Evolutionary conservation across 2,113 vertebrate genomes (phyloP).

Genomic region (Haliaeetus leucogaster): DNA sequence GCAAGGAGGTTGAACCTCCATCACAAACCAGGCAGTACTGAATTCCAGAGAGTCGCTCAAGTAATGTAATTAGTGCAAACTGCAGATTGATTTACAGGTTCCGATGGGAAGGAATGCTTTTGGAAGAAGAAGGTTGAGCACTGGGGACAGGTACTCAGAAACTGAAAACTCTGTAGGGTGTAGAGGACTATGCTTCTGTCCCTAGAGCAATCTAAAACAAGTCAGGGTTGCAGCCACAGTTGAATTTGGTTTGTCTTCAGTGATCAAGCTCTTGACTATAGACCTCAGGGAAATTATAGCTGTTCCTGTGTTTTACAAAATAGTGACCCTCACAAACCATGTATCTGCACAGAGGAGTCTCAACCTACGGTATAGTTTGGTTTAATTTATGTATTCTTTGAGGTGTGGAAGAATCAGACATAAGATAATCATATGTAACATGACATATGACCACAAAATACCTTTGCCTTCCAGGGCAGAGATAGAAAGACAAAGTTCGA

Average conservation of each 20-base stretch:
- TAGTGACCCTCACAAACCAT: neutral
- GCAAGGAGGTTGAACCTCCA: neutral
- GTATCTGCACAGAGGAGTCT: neutral
- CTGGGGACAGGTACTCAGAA: neutral
- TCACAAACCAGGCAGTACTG: neutral
- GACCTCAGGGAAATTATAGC: neutral
- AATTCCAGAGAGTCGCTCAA: neutral
- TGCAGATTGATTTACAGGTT: neutral
- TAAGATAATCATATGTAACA: neutral
- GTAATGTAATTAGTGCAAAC: neutral
- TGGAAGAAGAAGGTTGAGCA: neutral
- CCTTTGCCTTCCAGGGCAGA: neutral
- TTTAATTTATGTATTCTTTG: neutral
- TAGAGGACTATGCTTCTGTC: neutral
- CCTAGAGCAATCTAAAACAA: neutral
- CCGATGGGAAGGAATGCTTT: neutral
- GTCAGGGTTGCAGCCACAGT: neutral
- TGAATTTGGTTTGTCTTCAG: neutral
- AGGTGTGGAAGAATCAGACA: neutral
- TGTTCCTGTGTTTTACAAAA: neutral
- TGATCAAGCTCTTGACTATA: neutral
- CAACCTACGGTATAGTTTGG: neutral
- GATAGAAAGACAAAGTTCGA: neutral
- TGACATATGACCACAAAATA: neutral
- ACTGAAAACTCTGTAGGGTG: neutral